Evolutionary conservation across 2,888 invertebrate species (phyloP).

Genomic region (Sipha maydis): DNA sequence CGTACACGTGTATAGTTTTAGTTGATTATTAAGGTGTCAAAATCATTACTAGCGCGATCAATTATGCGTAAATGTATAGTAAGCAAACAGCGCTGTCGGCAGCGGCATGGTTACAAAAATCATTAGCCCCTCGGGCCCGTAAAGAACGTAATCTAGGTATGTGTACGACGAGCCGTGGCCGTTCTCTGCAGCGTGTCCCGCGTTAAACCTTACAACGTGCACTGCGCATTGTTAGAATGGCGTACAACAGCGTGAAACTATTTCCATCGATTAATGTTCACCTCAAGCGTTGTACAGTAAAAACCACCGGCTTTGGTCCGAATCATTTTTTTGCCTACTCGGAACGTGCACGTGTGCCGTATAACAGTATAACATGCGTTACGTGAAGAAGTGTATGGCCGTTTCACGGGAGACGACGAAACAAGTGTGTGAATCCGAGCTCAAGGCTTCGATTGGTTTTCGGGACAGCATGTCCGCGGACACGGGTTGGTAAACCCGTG

Average conservation of each 20-base stretch:
- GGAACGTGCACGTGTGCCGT: too few species aligned
- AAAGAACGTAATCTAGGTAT: too few species aligned
- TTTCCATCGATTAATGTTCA: neutral
- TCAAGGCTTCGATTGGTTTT: neutral
- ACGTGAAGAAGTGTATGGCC: too few species aligned
- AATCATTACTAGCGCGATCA: conserved; percentile 1
- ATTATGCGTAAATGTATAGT: neutral
- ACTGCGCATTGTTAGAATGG: neutral
- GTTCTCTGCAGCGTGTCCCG: too few species aligned
- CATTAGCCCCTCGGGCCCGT: neutral
- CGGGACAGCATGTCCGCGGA: too few species aligned
- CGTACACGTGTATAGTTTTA: neutral
- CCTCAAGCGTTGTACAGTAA: neutral
- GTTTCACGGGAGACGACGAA: too few species aligned
- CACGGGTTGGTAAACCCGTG: too few species aligned
- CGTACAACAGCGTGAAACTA: neutral
- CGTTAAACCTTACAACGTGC: too few species aligned
- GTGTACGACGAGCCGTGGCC: too few species aligned
- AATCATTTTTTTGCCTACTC: neutral
- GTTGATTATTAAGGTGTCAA: conserved; percentile 32
- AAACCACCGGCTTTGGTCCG: neutral
- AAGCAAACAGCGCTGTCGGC: neutral
- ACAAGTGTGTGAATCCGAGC: neutral
- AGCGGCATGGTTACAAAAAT: neutral
- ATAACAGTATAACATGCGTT: too few species aligned